phyloP scores from a whole-genome alignment of 2,888 invertebrate genomes.

The Noctua janthe region DNA sequence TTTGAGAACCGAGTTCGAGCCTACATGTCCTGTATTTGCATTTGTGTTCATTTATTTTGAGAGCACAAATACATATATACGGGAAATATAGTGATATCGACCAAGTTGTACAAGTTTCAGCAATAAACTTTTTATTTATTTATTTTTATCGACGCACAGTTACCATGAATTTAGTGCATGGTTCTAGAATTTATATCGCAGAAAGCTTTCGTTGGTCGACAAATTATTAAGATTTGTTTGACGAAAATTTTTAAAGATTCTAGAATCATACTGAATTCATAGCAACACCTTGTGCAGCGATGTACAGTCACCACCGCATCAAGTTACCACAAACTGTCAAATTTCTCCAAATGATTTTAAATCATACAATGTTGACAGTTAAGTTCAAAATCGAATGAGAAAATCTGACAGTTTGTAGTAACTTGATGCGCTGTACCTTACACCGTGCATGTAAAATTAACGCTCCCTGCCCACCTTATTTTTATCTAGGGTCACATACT shows the following conservation, averaged over 20 bases:
- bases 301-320: too few relatives aligned
- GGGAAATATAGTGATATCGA: too few relatives aligned
- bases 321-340: too few relatives aligned
- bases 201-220: not conserved
- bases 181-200: not conserved
- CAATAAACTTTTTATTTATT: too few relatives aligned
- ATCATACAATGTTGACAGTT: too few relatives aligned
- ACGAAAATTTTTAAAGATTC: not conserved
- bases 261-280: not conserved
- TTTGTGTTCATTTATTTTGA: not conserved
- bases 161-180: not conserved
- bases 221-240: not conserved
- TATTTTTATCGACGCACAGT: not conserved
- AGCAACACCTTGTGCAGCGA: not conserved
- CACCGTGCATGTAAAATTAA: not conserved
- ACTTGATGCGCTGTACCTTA: not conserved
- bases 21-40: not conserved
- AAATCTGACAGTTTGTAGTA: too few relatives aligned
- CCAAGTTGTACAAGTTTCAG: too few relatives aligned
- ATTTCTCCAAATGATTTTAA: too few relatives aligned
- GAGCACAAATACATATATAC: too few relatives aligned
- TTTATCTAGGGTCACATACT: slow-evolving; percentile 38
- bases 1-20: not conserved
- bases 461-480: slow-evolving; percentile 1
- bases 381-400: too few relatives aligned